Conservation (phyloP, 2,113 vertebrate genomes). For the Falco punctatus region DNA sequence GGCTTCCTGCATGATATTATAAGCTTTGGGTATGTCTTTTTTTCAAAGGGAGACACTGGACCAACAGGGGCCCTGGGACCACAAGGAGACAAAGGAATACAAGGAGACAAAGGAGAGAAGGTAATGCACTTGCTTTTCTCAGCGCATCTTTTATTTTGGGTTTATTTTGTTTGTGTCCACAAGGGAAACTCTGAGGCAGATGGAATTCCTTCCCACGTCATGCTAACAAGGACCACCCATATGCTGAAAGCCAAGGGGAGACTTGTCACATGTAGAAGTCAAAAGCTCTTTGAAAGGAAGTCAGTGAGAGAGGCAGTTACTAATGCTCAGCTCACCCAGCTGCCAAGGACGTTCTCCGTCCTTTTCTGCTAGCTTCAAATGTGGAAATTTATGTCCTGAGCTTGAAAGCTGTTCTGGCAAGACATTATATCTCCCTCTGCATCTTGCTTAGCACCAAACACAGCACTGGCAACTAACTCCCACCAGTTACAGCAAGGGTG, state of each 20-base stretch:
- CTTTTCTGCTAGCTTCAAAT: background rate
- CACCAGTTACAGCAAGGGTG: background rate
- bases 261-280: background rate
- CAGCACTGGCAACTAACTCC: background rate
- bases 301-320: accelerated
- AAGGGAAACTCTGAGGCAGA: background rate
- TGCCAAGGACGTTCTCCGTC: background rate
- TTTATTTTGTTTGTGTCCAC: background rate
- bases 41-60: slow-evolving; percentile 83
- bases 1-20: background rate
- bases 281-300: background rate
- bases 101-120: slow-evolving; percentile 88
- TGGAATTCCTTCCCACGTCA: background rate
- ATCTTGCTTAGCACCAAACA: background rate
- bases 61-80: slow-evolving; percentile 76
- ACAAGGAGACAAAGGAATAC: slow-evolving; percentile 80
- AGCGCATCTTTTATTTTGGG: background rate
- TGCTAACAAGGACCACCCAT: background rate
- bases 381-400: background rate
- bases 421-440: background rate
- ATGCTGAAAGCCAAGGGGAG: background rate
- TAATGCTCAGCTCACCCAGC: background rate
- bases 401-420: background rate
- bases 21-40: background rate
- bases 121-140: slow-evolving; percentile 33